phyloP scores from a whole-genome alignment of 2,888 invertebrate species.

The Quadriops clusia region DNA sequence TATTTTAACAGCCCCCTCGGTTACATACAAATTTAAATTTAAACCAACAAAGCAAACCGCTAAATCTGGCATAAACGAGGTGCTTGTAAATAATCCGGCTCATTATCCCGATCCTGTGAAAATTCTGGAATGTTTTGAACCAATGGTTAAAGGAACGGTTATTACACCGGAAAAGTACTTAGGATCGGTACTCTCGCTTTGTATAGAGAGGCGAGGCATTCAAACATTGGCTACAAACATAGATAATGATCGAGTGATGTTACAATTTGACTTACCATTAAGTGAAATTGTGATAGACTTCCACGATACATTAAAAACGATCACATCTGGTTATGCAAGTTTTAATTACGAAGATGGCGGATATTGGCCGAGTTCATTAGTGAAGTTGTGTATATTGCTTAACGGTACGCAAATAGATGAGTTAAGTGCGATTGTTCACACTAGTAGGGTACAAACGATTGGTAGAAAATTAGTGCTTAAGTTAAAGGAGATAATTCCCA shows the following conservation, averaged over 20 bases:
- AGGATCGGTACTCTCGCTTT: conserved; percentile 57
- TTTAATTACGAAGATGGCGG: conserved; percentile 88
- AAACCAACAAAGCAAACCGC: conserved; percentile 60
- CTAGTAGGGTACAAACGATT: conserved; percentile 48
- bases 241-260: conserved; percentile 69
- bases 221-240: conserved; percentile 62
- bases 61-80: conserved; percentile 46
- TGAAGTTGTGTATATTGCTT: conserved; percentile 67
- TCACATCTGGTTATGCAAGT: conserved; percentile 90
- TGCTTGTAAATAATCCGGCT: conserved; percentile 64
- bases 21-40: conserved; percentile 71
- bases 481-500: conserved; percentile 74
- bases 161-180: conserved; percentile 72
- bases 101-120: conserved; percentile 54
- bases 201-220: conserved; percentile 61
- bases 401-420: conserved; percentile 78
- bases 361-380: conserved; percentile 64
- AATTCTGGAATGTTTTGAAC: conserved; percentile 71
- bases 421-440: conserved; percentile 69
- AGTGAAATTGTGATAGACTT: conserved; percentile 93
- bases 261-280: conserved; percentile 76
- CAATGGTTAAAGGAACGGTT: conserved; percentile 78
- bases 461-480: conserved; percentile 61
- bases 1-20: conserved; percentile 74
- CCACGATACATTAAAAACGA: conserved; percentile 79